Percentiles rank a stretch among this genome's conserved stretches.
phyloP scores from a whole-genome alignment of 2,888 invertebrate species.

The Taenaris catops region DNA sequence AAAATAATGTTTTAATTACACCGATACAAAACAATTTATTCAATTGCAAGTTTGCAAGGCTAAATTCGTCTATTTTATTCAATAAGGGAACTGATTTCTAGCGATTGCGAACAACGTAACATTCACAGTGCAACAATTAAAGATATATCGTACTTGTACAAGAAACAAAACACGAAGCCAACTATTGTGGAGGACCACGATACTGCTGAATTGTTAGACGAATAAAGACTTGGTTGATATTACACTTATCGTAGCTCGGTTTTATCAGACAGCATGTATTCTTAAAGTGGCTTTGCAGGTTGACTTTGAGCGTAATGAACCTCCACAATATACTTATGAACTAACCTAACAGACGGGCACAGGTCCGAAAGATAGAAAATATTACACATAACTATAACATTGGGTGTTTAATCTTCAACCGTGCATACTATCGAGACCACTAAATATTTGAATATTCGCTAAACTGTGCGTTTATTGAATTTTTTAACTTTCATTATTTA shows the following conservation, averaged over 20 bases:
- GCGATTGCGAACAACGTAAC: constrained; percentile 56
- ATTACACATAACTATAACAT: constrained; percentile 57
- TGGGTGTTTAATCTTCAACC: constrained; percentile 56
- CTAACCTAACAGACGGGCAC: constrained; percentile 63
- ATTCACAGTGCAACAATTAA: constrained; percentile 28
- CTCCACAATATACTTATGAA: constrained; percentile 45
- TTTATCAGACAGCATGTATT: too few species aligned
- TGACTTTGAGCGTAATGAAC: too few species aligned
- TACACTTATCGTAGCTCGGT: too few species aligned
- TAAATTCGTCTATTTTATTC: constrained; percentile 17
- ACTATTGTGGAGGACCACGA: constrained; percentile 29
- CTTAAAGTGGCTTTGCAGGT: constrained; percentile 10
- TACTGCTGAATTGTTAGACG: background rate
- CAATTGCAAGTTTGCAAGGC: constrained; percentile 5
- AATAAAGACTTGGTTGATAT: too few species aligned
- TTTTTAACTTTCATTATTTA: constrained; percentile 55
- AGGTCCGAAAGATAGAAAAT: constrained; percentile 59
- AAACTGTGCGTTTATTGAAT: constrained; percentile 78
- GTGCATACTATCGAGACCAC: constrained; percentile 66
- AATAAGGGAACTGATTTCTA: constrained; percentile 40
- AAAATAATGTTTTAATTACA: constrained; percentile 14
- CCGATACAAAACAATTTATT: constrained; percentile 5
- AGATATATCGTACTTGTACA: constrained; percentile 39
- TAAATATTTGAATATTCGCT: constrained; percentile 72
- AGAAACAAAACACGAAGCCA: constrained; percentile 40